These are phyloP conservation scores for Cephus rjabovi DNA, from an alignment of 2,888 invertebrate genomes.

Conservation along the genomic window DNA sequence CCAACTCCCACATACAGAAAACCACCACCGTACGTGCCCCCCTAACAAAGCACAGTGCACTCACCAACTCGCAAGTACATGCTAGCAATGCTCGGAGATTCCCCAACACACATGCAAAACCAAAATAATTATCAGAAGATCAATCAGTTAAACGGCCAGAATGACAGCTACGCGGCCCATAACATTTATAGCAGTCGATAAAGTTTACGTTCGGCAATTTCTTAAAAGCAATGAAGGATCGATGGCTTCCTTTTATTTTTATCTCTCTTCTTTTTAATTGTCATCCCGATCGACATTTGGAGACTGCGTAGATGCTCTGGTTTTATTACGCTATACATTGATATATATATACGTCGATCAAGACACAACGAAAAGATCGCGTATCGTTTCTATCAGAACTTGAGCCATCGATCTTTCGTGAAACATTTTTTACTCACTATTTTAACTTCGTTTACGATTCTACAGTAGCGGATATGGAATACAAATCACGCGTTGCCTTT, in stretches of 20 bases:
- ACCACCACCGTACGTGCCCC: constrained; percentile 97
- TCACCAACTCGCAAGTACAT: constrained; percentile 63
- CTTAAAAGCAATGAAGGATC: not conserved
- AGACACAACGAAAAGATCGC: not conserved
- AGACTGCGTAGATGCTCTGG: not conserved
- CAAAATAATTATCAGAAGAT: constrained; percentile 41
- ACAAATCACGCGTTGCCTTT: constrained; percentile 63
- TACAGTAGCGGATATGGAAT: constrained; percentile 30
- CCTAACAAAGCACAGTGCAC: constrained; percentile 74
- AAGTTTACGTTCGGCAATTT: constrained; percentile 8
- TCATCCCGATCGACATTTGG: not conserved
- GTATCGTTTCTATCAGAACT: not conserved
- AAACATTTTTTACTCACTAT: not conserved
- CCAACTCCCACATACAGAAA: constrained; percentile 93
- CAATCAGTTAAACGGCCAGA: constrained; percentile 22
- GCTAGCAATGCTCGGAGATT: constrained; percentile 63
- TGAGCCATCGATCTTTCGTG: not conserved
- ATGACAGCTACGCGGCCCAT: constrained; percentile 33
- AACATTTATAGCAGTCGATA: constrained; percentile 39
- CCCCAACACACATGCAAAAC: constrained; percentile 57
- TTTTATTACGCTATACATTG: not conserved
- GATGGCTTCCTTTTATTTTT: not conserved
- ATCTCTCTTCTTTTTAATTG: not conserved
- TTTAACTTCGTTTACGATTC: constrained; percentile 1
- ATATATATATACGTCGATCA: not conserved